Percentiles rank a stretch among this genome's conserved stretches.
phyloP scores from a whole-genome alignment of 2,113 vertebrate species.

The Oncorhynchus gorbuscha region DNA sequence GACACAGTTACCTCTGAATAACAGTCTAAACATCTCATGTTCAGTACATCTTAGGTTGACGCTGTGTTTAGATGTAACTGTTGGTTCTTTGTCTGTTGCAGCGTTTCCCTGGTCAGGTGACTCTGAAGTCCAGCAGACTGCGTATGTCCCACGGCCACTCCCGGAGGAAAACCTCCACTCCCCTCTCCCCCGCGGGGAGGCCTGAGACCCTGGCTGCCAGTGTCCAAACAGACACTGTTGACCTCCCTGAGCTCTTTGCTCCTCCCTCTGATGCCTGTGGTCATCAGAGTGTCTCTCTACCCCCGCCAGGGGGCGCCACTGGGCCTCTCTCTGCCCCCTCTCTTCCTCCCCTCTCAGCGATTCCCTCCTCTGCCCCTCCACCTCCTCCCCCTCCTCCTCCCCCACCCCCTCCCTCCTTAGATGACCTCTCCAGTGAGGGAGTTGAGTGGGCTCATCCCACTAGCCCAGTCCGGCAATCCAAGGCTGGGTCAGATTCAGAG shows the following conservation, averaged over 20 bases:
- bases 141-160: slow-evolving; percentile 75
- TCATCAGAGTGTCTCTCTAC: slow-evolving; percentile 63
- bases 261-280: slow-evolving; percentile 49
- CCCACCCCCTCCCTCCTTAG: slow-evolving; percentile 52
- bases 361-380: slow-evolving; percentile 37
- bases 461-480: slow-evolving; percentile 51
- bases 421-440: slow-evolving; percentile 56
- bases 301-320: slow-evolving; percentile 53
- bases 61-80: not conserved
- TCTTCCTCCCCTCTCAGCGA: slow-evolving; percentile 51
- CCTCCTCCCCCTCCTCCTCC: slow-evolving; percentile 51
- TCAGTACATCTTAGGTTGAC: not conserved
- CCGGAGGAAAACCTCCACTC: slow-evolving; percentile 69
- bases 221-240: slow-evolving; percentile 69
- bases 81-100: slow-evolving; percentile 41
- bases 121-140: slow-evolving; percentile 89
- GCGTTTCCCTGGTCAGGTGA: slow-evolving; percentile 94
- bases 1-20: not conserved
- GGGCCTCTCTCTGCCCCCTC: slow-evolving; percentile 60
- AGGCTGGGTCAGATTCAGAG: slow-evolving; percentile 68
- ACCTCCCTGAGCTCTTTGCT: slow-evolving; percentile 62
- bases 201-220: slow-evolving; percentile 70
- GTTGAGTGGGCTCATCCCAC: slow-evolving; percentile 22
- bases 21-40: no score
- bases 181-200: slow-evolving; percentile 29